Percentiles rank a stretch among this genome's conserved stretches.
Evolutionary conservation across 92 coral and sea anemone species (phyloP).

Genomic region (Chrysogorgia sp.): DNA sequence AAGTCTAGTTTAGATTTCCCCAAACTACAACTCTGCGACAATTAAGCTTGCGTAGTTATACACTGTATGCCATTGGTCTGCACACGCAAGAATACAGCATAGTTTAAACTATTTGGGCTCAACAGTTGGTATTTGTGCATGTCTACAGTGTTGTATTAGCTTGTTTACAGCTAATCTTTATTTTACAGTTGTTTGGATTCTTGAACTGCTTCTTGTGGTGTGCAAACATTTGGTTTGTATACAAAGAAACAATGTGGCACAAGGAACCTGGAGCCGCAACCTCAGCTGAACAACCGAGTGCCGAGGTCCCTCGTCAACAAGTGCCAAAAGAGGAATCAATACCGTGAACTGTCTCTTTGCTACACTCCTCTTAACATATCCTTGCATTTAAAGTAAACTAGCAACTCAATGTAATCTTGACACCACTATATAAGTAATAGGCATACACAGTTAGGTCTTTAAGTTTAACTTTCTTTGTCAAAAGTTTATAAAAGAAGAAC

Average conservation of each 20-base stretch:
- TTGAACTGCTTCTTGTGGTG: slow-evolving; percentile 90
- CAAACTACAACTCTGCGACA: too few species aligned
- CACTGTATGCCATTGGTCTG: too few species aligned
- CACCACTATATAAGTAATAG: too few species aligned
- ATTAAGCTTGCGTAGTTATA: too few species aligned
- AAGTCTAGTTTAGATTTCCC: too few species aligned
- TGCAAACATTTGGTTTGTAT: slow-evolving; percentile 91
- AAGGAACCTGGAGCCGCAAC: slow-evolving; percentile 54
- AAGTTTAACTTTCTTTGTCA: too few species aligned
- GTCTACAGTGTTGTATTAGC: not conserved
- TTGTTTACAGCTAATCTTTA: not conserved
- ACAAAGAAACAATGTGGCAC: slow-evolving; percentile 98
- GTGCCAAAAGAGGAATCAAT: slow-evolving; percentile 68
- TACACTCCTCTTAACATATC: not conserved
- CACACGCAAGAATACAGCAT: too few species aligned
- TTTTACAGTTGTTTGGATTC: slow-evolving; percentile 75
- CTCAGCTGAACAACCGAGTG: slow-evolving; percentile 48
- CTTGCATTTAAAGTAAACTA: not conserved
- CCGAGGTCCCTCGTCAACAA: slow-evolving; percentile 54
- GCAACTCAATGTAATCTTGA: too few species aligned
- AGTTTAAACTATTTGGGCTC: too few species aligned
- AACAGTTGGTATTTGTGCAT: not conserved
- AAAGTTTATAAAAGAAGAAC: too few species aligned
- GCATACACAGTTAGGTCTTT: too few species aligned
- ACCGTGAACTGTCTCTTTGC: not conserved